Percentiles rank a stretch among this genome's conserved stretches.
These are phyloP conservation scores for Macrostomum lignano DNA, from an alignment of 1,140 invertebrate species.

Conservation along the genomic window DNA sequence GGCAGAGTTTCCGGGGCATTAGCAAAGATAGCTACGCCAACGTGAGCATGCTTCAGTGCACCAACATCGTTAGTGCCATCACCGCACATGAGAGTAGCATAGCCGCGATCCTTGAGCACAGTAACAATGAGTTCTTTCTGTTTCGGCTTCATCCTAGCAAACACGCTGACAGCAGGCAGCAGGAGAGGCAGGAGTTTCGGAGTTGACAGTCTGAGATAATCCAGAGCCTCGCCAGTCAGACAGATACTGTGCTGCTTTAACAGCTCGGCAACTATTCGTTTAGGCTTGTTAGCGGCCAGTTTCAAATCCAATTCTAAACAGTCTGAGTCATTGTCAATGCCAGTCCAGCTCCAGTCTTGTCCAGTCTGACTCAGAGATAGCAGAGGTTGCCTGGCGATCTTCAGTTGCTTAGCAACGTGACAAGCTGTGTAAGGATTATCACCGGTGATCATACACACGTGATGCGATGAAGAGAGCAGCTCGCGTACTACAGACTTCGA, in stretches of 20 bases:
- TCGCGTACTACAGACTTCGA: conserved; percentile 71
- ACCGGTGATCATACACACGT: conserved; percentile 84
- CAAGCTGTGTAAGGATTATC: conserved; percentile 95
- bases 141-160: conserved; percentile 26
- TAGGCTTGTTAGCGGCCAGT: conserved; percentile 14
- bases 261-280: conserved; percentile 32
- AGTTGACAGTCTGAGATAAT: conserved; percentile 39
- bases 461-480: conserved; percentile 60
- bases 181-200: conserved; percentile 38
- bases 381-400: conserved; percentile 48
- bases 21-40: conserved; percentile 46
- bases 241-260: conserved; percentile 47
- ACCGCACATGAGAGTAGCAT: conserved; percentile 85
- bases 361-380: no score
- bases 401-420: conserved; percentile 74
- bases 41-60: conserved; percentile 90
- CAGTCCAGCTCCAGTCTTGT: conserved; percentile 30
- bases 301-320: conserved; percentile 34
- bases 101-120: conserved; percentile 53
- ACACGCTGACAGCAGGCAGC: conserved; percentile 42
- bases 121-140: conserved; percentile 33
- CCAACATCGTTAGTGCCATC: conserved; percentile 99
- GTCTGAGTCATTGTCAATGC: conserved; percentile 54
- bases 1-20: no score
- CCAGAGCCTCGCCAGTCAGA: conserved; percentile 59